A percentile compares a stretch with the other conserved stretches of the same genome.
phyloP scores from a whole-genome alignment of 2,888 invertebrate genomes.

The Chirona hameri region DNA sequence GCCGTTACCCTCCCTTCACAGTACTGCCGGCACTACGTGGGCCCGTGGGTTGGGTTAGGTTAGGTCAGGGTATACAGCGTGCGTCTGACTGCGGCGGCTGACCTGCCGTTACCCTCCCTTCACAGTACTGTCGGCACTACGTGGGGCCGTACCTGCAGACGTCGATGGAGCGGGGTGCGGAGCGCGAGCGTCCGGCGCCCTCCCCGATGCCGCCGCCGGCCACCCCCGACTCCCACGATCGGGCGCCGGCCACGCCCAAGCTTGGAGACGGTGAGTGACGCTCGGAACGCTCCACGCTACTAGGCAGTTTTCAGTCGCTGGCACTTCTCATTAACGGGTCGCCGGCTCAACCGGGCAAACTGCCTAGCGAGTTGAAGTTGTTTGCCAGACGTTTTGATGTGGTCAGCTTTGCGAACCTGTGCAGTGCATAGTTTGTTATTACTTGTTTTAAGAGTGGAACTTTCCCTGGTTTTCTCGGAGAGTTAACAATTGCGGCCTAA shows the following conservation, averaged over 20 bases:
- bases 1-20: conserved; percentile 41
- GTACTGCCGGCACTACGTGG: conserved; percentile 69
- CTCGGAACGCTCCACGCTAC: neutral
- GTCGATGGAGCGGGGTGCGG: conserved; percentile 63
- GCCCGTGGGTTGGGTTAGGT: conserved; percentile 54
- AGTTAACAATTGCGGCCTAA: no score
- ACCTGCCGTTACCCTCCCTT: conserved; percentile 30
- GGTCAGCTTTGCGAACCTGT: no score
- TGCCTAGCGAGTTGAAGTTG: no score
- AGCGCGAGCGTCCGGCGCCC: conserved; percentile 49
- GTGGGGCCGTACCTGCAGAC: conserved; percentile 71
- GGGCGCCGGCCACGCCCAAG: conserved; percentile 56
- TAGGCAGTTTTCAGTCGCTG: neutral
- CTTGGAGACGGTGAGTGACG: conserved; percentile 46
- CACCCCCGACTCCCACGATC: conserved; percentile 37
- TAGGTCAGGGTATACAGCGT: no score
- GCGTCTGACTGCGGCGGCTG: no score
- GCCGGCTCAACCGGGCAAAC: no score
- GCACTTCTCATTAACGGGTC: no score
- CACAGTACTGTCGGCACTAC: conserved; percentile 65
- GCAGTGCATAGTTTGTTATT: no score
- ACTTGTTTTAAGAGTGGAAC: no score
- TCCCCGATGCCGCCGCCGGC: conserved; percentile 56
- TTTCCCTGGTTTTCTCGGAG: no score
- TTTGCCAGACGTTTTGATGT: no score